Conservation (phyloP, 2,113 vertebrate species). For the Salminus brasiliensis region DNA sequence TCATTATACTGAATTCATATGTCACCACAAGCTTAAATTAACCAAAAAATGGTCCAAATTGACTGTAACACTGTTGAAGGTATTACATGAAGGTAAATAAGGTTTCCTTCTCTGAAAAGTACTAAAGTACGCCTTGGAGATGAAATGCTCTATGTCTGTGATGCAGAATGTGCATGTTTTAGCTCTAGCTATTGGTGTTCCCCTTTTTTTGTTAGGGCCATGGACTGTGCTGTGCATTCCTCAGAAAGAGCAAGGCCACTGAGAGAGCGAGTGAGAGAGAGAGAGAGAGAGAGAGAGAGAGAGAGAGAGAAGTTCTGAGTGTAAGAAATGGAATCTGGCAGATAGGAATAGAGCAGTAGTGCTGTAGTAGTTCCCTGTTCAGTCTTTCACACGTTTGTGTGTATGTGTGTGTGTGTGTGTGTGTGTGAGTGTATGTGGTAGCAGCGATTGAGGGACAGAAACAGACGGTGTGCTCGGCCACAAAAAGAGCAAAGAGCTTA, state of each 20-base stretch:
- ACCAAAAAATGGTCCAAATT: no score
- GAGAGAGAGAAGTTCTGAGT: not conserved
- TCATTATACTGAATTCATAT: no score
- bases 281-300: constrained; percentile 11
- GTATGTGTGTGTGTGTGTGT: no score
- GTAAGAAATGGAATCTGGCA: constrained; percentile 4
- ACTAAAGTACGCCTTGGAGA: not conserved
- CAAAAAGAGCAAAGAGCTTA: constrained; percentile 51
- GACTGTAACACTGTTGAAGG: no score
- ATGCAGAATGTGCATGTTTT: constrained; percentile 13
- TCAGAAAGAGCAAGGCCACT: constrained; percentile 57
- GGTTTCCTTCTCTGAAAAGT: no score
- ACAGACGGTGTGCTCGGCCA: constrained; percentile 31
- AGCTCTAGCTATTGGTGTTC: constrained; percentile 51
- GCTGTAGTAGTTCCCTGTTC: not conserved
- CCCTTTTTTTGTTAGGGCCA: constrained; percentile 75
- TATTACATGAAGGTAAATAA: no score
- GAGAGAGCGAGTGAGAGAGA: not conserved
- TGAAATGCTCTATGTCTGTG: not conserved
- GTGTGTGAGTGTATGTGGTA: not conserved
- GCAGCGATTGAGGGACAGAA: constrained; percentile 27
- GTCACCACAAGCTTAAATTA: no score
- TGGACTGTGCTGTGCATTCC: constrained; percentile 69
- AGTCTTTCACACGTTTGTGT: not conserved
- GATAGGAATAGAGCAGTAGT: not conserved